Base-by-base conservation (phyloP, 2,113 vertebrate genomes). In the Plecotus auritus region DNA sequence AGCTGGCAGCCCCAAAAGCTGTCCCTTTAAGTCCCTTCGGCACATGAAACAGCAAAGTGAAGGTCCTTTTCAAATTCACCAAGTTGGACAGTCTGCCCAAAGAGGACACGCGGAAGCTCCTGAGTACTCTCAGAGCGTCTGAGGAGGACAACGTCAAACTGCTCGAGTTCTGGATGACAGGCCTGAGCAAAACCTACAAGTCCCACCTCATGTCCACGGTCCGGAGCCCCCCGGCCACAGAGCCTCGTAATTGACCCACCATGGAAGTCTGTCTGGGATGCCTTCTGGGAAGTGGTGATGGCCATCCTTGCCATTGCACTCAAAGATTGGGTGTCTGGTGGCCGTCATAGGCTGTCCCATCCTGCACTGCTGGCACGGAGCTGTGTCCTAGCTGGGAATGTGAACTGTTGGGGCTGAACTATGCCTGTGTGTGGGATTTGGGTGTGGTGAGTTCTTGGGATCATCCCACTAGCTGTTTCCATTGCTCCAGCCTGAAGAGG, bases 81-180 rank as follows among this genome's bases (percentile, higher is more conserved):
- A 99, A 99, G 98, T 99, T 99, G 98, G 99, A 99, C 94, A 99
- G 99, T 85, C 99, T 99, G 32, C 99, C 99, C 90, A 99, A 99
- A 95, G 99, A 99, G 95, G 99, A 99, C 95, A 99, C 99, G 0
- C 99, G 99, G 90, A 99, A 99, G 92, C 98, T 99, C 80, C 98
- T 99, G 94, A 98, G 98, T 61, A 98, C 99, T 16, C 98, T 99
- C 1, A 99, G 99, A 20, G 99, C 99, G 1, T 99, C 99, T 0
- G 99, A 99, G 92, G 99, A 99, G 54, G 99, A 99, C 98, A 99
- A 99, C 0, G 99, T 99, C 84, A 98, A 99, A 70, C 99, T 99
- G 12, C 99, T 99, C 6, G 99, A 99, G 96, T 99, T 99, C 98
- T 99, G 99, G 99, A 99, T 99, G 99, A 99, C 99, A 0, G 99